Conservation (phyloP, 2,888 invertebrate species). For the Apocheima hispidaria region DNA sequence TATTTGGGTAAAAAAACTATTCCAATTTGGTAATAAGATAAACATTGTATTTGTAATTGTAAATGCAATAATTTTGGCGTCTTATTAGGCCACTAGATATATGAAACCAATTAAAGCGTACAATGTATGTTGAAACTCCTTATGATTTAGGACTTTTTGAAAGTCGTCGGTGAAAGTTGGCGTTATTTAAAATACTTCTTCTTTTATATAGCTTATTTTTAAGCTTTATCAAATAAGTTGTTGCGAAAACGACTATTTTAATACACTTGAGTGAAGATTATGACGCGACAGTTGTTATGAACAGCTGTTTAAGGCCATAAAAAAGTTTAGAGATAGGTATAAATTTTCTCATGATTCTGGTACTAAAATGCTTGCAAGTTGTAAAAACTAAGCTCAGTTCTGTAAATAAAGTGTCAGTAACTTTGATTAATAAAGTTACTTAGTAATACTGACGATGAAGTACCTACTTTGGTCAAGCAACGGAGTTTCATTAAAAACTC, state of each 20-base stretch:
- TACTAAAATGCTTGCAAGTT: constrained; percentile 29
- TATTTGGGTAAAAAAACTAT: no score
- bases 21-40: no score
- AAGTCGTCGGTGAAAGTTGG: no score
- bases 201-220: constrained; percentile 16
- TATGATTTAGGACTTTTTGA: no score
- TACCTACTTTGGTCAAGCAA: not conserved
- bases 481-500: not conserved
- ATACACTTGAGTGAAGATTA: constrained; percentile 27
- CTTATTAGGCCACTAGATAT: no score
- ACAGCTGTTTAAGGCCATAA: constrained; percentile 32
- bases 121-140: no score
- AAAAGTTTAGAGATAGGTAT: constrained; percentile 33
- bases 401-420: constrained; percentile 16
- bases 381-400: constrained; percentile 20
- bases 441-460: not conserved
- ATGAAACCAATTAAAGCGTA: no score
- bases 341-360: constrained; percentile 26
- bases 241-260: constrained; percentile 29
- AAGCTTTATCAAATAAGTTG: constrained; percentile 28
- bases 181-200: constrained; percentile 1
- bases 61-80: no score
- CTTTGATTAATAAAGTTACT: constrained; percentile 15
- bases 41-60: no score
- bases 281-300: constrained; percentile 29